Conservation (phyloP, 2,888 invertebrate species). For the Cistogaster globosa region DNA sequence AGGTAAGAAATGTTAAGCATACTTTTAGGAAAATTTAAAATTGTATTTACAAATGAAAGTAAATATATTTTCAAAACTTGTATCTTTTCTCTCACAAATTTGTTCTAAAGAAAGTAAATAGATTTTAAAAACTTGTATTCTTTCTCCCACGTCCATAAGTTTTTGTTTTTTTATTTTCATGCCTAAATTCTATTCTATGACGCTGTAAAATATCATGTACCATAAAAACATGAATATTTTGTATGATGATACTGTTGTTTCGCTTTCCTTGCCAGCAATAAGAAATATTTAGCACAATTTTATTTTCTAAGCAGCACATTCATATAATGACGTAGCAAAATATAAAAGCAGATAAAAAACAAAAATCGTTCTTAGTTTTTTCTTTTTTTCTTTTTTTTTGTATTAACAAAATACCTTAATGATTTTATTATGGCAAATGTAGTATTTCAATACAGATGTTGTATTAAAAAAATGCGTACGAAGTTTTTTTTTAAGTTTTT, state of each 20-base stretch:
- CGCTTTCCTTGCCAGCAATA: background rate
- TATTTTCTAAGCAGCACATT: slow-evolving; percentile 1
- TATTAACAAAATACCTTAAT: too few species aligned
- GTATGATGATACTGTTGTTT: background rate
- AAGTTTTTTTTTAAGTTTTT: too few species aligned
- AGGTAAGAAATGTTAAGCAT: background rate
- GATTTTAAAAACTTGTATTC: slow-evolving; percentile 29
- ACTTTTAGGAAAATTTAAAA: background rate
- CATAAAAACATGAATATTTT: background rate
- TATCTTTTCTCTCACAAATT: slow-evolving; percentile 11
- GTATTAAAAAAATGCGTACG: too few species aligned
- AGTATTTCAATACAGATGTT: too few species aligned
- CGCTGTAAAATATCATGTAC: background rate
- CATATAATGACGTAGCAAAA: background rate
- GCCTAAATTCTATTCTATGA: background rate
- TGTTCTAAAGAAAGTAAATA: slow-evolving; percentile 15
- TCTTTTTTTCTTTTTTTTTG: background rate
- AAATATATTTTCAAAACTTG: slow-evolving; percentile 30
- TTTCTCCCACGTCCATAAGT: slow-evolving; percentile 14
- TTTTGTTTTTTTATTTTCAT: slow-evolving; percentile 7
- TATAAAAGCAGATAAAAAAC: background rate
- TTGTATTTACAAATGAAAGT: background rate
- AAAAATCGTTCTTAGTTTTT: background rate
- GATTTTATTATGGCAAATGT: too few species aligned
- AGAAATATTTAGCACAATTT: slow-evolving; percentile 2